Base-by-base conservation (phyloP, 1,140 invertebrate species). In the Drosophila simulans region DNA sequence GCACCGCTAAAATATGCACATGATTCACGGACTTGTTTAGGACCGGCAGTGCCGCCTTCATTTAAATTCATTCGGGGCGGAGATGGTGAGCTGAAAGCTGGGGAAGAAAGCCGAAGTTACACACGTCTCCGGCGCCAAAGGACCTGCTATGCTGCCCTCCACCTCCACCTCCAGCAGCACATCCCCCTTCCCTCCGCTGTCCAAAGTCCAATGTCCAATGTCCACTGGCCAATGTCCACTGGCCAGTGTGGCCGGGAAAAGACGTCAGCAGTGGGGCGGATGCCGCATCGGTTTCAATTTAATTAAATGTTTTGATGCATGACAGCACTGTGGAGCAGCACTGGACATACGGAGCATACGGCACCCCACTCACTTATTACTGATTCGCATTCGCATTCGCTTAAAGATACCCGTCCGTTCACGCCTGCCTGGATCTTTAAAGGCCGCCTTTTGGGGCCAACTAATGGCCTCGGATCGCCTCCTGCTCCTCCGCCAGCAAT, bases 301-400 rank as follows among this genome's bases (percentile, higher is more conserved):
- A 88, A 88, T 88, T 89, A 88, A 88, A 88, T 88, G 84, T 89
- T 88, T 84, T 88, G 80, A 88, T 89, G 84, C 83, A 88, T 89
- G 84, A 88, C 84, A 86, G 84, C 66, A 59, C 62, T 59, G 54
- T 42, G 34, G 35, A 60, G 12, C 17, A 43, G 49, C 42, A 46
- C 60, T 51, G 59, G 69, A 56, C 59, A 62, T 68, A 64, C 58
- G 39, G 55, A 40, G 55, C 43, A 58, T 51, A 62, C 58, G 63
- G 45, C 59, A 56, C 39, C 62, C 49, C 59, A 56, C 39, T 56
- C 54, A 64, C 64, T 88, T 71, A 68, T 78, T 68, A 83, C 78
- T 83, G 2, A 31, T 31, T 31, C 31, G 31, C 31, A 10, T 75
- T 49, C 48, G 25, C 27, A 51, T 51, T 51, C 83, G 82, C 64